Evolutionary conservation across 1,140 invertebrate genomes (phyloP), one percentile per base, ranked within the genome.

Genomic region (Nixonia krombeini): DNA sequence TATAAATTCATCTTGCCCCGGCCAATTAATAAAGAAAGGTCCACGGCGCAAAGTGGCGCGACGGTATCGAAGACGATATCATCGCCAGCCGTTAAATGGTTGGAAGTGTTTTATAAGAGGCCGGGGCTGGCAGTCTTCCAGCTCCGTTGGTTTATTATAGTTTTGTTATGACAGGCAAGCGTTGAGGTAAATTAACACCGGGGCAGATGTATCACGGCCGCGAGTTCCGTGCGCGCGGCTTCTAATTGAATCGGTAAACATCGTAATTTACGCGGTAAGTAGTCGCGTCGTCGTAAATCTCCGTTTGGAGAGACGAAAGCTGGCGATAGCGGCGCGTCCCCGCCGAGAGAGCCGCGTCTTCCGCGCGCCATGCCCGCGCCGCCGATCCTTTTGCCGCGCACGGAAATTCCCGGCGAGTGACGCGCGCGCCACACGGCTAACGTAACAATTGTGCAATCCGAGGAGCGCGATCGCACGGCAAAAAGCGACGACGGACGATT

Each of bases 241-340:
- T 80, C 81, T 85, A 85, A 84, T 85, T 85, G 80, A 85, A 84
- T 84, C 67, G 79, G 81, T 85, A 84, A 85, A 85, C 83, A 84
- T 74, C 78, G 81, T 84, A 83, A 85, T 70, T 85, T 81, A 82
- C 57, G 45, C 72, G 73, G 62, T 73, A 73, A 73, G 70, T 73
- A 73, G 66, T 66, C 58, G 42, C 67, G 67, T 73, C 70, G 58
- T 53, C 61, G 45, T 73, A 63, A 69, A 73, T 70, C 62, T 63
- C 45, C 63, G 53, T 65, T 55, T 47, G 17, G 37, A 61, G 57
- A n/a, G 70, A 68, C 64, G 58, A 62, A 62, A 63, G 37, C 52
- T 44, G 33, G 52, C 49, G 57, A 68, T 68, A 62, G 29, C 5
- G 47, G 15, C 42, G 33, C n/a, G n/a, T n/a, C n/a, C n/a, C n/a